Evolutionary conservation across 2,888 invertebrate genomes (phyloP), one percentile per base, ranked within the genome.

Genomic region (Dromius quadrimaculatus): DNA sequence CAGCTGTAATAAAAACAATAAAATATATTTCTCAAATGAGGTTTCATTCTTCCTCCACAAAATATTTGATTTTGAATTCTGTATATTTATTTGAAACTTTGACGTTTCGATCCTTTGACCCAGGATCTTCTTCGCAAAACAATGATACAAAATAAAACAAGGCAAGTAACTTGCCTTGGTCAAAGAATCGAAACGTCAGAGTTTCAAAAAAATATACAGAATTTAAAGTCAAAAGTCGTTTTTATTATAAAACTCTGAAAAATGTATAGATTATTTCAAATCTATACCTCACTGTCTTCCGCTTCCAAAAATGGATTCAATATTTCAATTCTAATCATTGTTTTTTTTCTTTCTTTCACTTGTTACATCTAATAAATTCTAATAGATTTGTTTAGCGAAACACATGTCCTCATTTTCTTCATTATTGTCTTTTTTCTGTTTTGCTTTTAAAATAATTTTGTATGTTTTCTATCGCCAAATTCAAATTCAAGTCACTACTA

Each of bases 391-490:
- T n/a, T n/a, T n/a, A n/a, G n/a, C n/a, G n/a, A n/a, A n/a, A n/a
- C n/a, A n/a, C 45, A 63, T 63, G 17, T 45, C 63, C 1, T 4
- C 17, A 43, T 63, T 43, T 63, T 63, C 63, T 11, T 38, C 3
- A 13, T 38, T n/a, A 4, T 38, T n/a, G n/a, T 38, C 38, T 9
- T 38, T 38, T 32, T 11, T 57, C 28, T 15, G 2, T 32, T 28
- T 57, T 57, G 2, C 17, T 57, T 28, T 63, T 3, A 23, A 23
- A 63, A 63, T 47, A 47, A 8, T 43, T 43, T 20, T 41, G 13
- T n/a, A 63, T 45, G 23, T 45, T 43, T 63, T 63, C 63, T 3
- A 63, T 63, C 13, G 45, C 63, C 9, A 22, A 17, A 20, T 47
- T 61, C 38, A 61, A 9, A 34, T 11, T 15, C n/a, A 9, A 9